Conservation (phyloP, 2,888 invertebrate species). For the Vanessa cardui region DNA sequence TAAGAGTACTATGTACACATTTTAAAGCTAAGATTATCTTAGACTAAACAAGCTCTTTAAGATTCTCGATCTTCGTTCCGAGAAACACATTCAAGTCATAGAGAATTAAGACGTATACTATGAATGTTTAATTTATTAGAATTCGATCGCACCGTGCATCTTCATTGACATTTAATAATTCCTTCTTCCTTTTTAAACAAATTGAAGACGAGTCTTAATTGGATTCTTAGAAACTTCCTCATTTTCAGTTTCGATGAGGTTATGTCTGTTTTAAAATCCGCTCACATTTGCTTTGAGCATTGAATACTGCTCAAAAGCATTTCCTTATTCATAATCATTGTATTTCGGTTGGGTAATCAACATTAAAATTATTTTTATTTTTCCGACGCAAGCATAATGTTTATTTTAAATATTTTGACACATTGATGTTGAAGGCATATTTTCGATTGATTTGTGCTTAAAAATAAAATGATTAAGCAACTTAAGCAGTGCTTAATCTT, state of each 20-base stretch:
- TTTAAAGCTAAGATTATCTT: background rate
- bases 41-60: background rate
- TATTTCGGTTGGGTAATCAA: background rate
- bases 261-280: slow-evolving; percentile 19
- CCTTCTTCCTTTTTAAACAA: slow-evolving; percentile 20
- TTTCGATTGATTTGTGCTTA: no score
- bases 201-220: slow-evolving; percentile 16
- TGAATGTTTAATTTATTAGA: background rate
- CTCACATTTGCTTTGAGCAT: slow-evolving; percentile 26
- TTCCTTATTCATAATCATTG: slow-evolving; percentile 11
- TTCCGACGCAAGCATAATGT: background rate
- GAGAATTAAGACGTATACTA: background rate
- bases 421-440: background rate
- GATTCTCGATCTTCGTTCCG: background rate
- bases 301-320: slow-evolving; percentile 14
- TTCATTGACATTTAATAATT: slow-evolving; percentile 7
- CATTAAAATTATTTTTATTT: background rate
- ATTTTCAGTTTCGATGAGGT: slow-evolving; percentile 17
- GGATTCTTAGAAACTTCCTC: slow-evolving; percentile 25
- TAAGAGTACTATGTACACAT: background rate
- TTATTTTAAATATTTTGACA: background rate
- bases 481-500: no score
- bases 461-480: no score
- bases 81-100: background rate
- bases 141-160: background rate